Conservation (phyloP, 2,113 vertebrate species). For the Tupaia chinensis region DNA sequence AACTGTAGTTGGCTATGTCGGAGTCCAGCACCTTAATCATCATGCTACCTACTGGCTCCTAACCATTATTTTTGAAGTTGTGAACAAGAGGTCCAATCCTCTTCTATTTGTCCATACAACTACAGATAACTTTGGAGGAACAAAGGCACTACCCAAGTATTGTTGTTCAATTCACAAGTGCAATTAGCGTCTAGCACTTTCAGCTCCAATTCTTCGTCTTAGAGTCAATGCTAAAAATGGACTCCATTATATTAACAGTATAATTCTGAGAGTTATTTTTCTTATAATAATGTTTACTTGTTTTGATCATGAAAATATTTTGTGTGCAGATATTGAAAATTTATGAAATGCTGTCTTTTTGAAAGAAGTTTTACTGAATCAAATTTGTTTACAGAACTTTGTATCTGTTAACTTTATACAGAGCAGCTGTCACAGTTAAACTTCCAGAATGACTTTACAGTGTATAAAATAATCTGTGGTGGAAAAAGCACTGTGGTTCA, state of each 20-base stretch:
- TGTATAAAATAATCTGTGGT: neutral
- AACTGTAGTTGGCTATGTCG: too few relatives aligned
- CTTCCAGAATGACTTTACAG: neutral
- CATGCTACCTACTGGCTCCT: too few relatives aligned
- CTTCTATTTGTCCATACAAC: neutral
- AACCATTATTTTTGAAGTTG: neutral
- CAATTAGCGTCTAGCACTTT: conserved; percentile 26
- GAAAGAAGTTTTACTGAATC: neutral
- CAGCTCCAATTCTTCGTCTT: neutral
- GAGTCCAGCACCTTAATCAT: too few relatives aligned
- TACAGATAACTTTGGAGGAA: neutral
- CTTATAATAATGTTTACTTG: neutral
- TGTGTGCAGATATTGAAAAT: neutral
- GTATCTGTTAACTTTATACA: neutral
- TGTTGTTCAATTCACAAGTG: conserved; percentile 48
- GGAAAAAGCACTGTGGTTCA: neutral
- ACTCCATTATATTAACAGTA: neutral
- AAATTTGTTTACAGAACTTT: conserved; percentile 52
- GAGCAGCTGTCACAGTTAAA: neutral
- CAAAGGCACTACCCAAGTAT: neutral
- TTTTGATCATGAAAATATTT: conserved; percentile 19
- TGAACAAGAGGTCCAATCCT: conserved; percentile 44
- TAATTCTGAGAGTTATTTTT: conserved; percentile 42
- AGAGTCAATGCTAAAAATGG: neutral
- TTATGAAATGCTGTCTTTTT: neutral